A percentile compares a stretch with the other conserved stretches of the same genome.
phyloP scores from a whole-genome alignment of 1,140 invertebrate species.

The Drosophila orosa region DNA sequence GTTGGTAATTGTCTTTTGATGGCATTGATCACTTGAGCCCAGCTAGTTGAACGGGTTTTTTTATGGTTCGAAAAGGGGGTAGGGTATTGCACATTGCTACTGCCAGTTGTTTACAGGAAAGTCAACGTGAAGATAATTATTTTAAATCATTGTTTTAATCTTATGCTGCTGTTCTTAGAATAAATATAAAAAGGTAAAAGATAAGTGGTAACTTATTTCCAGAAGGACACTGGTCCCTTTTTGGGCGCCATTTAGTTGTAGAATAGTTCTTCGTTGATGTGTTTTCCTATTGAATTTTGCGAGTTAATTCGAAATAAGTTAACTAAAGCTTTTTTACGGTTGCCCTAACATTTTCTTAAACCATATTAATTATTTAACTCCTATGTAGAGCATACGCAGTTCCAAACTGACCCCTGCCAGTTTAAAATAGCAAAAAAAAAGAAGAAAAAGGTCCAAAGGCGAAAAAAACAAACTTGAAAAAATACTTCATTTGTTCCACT shows the following conservation, averaged over 20 bases:
- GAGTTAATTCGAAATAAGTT: too few relatives aligned
- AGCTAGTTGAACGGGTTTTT: constrained; percentile 68
- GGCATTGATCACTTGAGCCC: constrained; percentile 60
- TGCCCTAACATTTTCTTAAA: not conserved
- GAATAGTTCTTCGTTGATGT: not conserved
- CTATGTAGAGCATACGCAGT: not conserved
- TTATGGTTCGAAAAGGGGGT: constrained; percentile 7
- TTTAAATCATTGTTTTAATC: not conserved
- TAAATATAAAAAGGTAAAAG: not conserved
- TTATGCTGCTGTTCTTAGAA: not conserved
- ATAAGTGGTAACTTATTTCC: not conserved
- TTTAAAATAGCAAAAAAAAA: constrained; percentile 8
- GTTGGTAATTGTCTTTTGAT: constrained; percentile 70
- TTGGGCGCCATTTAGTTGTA: not conserved
- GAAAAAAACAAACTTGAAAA: constrained; percentile 35
- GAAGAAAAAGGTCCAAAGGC: constrained; percentile 16
- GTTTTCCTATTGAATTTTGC: not conserved
- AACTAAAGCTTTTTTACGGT: not conserved
- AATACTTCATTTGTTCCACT: constrained; percentile 73
- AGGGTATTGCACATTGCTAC: constrained; percentile 42
- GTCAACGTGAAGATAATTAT: not conserved
- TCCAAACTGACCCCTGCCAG: not conserved
- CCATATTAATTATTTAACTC: not conserved
- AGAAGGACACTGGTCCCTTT: not conserved
- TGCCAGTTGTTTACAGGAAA: not conserved